phyloP scores from a whole-genome alignment of 2,888 invertebrate genomes.

The Colletes collaris region DNA sequence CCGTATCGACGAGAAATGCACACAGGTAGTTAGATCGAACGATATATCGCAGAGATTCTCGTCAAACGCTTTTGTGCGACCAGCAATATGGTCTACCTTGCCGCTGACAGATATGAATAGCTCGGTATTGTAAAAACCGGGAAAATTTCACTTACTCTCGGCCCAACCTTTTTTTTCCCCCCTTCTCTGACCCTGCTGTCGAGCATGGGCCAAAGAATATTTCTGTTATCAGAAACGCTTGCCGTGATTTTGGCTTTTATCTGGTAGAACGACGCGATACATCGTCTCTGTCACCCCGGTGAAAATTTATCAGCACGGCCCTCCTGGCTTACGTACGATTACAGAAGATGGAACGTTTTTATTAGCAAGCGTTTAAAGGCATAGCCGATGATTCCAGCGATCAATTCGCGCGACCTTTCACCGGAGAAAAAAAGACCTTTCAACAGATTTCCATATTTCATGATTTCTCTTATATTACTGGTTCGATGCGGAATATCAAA shows the following conservation, averaged over 20 bases:
- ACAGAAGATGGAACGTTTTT: conserved; percentile 46
- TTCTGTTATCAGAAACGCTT: conserved; percentile 51
- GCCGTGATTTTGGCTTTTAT: conserved; percentile 43
- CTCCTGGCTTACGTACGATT: conserved; percentile 33
- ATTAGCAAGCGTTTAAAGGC: conserved; percentile 21
- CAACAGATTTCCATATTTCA: conserved; percentile 12
- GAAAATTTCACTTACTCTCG: conserved; percentile 57
- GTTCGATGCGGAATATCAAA: background rate
- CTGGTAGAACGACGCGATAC: conserved; percentile 20
- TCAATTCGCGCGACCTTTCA: conserved; percentile 23
- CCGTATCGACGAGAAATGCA: conserved; percentile 32
- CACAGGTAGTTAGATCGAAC: conserved; percentile 51
- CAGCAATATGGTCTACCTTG: conserved; percentile 50
- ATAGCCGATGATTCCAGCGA: conserved; percentile 2
- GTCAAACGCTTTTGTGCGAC: conserved; percentile 58
- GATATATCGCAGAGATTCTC: conserved; percentile 47
- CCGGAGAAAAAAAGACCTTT: background rate
- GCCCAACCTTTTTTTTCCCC: conserved; percentile 11
- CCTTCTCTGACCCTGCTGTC: conserved; percentile 8
- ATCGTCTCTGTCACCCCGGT: conserved; percentile 9
- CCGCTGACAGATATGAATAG: conserved; percentile 62
- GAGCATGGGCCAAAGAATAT: conserved; percentile 37
- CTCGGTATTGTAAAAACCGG: conserved; percentile 49
- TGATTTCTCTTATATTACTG: conserved; percentile 4
- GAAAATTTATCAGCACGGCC: conserved; percentile 30